phyloP scores from a whole-genome alignment of 1,140 invertebrate genomes.

The Prorops nasuta region DNA sequence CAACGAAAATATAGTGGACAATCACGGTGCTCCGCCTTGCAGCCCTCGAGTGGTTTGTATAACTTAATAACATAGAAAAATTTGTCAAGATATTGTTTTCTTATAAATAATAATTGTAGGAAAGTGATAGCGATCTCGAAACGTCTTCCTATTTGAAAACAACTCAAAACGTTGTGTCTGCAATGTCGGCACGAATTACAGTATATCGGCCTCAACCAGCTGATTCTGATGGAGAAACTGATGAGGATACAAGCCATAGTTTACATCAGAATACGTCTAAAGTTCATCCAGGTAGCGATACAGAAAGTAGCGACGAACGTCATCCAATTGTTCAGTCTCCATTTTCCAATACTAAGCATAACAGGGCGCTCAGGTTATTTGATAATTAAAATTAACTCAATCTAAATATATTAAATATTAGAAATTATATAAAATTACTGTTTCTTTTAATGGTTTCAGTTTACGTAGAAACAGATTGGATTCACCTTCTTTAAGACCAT shows the following conservation, averaged over 20 bases:
- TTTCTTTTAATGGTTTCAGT: conserved; percentile 13
- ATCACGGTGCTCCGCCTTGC: conserved; percentile 37
- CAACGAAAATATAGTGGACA: conserved; percentile 33
- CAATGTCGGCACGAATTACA: conserved; percentile 60
- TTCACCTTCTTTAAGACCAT: conserved; percentile 23
- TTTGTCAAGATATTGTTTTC: neutral
- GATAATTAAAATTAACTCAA: conserved; percentile 2
- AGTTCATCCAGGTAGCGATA: conserved; percentile 31
- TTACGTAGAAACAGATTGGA: conserved; percentile 31
- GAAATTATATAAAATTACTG: neutral
- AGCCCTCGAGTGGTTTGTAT: conserved; percentile 32
- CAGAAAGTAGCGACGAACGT: conserved; percentile 38
- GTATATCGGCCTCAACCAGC: conserved; percentile 36
- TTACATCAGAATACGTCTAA: conserved; percentile 31
- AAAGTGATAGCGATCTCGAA: conserved; percentile 41
- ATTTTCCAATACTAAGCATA: conserved; percentile 58
- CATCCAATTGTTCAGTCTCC: conserved; percentile 25
- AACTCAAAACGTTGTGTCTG: conserved; percentile 61
- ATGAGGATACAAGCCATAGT: conserved; percentile 43
- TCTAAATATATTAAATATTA: neutral
- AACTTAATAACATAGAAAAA: neutral
- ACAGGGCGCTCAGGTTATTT: conserved; percentile 53
- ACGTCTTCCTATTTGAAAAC: conserved; percentile 41
- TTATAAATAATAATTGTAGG: conserved; percentile 16
- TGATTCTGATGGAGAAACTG: conserved; percentile 41